phyloP scores from a whole-genome alignment of 2,113 vertebrate genomes.

The Brachirus orientalis region DNA sequence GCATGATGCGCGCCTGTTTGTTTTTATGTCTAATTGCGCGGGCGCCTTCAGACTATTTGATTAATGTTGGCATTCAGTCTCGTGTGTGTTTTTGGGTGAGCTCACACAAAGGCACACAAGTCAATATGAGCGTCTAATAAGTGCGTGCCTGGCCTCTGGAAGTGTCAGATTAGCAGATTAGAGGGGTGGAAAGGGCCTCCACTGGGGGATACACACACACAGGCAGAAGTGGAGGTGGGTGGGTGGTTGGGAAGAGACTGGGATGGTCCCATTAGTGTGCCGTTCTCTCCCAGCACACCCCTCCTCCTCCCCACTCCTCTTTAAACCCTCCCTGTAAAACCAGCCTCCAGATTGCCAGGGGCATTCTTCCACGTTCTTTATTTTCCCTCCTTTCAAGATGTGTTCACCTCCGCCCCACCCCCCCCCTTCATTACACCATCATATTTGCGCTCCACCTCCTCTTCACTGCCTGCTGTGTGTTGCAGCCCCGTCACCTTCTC shows the following conservation, averaged over 20 bases:
- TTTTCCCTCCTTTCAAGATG: neutral
- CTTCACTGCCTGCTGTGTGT: slow-evolving; percentile 6
- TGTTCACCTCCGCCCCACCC: slow-evolving; percentile 18
- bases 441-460: slow-evolving; percentile 9
- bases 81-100: slow-evolving; percentile 14
- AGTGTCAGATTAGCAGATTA: slow-evolving; percentile 75
- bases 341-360: slow-evolving; percentile 6
- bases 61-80: slow-evolving; percentile 54
- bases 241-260: neutral
- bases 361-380: neutral
- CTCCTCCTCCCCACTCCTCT: neutral
- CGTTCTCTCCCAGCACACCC: slow-evolving; percentile 8
- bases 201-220: slow-evolving; percentile 30
- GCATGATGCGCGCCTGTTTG: slow-evolving; percentile 33
- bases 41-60: slow-evolving; percentile 54
- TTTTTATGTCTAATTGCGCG: slow-evolving; percentile 58
- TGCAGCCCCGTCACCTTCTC: slow-evolving; percentile 11
- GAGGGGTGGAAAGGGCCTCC: slow-evolving; percentile 32
- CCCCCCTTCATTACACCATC: slow-evolving; percentile 8
- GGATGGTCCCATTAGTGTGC: slow-evolving; percentile 35
- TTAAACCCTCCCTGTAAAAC: slow-evolving; percentile 8
- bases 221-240: neutral
- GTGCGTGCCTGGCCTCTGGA: slow-evolving; percentile 56
- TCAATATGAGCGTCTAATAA: slow-evolving; percentile 50
- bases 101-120: slow-evolving; percentile 11